Evolutionary conservation across 2,888 invertebrate genomes (phyloP).

Genomic region (Synanthedon vespiformis): DNA sequence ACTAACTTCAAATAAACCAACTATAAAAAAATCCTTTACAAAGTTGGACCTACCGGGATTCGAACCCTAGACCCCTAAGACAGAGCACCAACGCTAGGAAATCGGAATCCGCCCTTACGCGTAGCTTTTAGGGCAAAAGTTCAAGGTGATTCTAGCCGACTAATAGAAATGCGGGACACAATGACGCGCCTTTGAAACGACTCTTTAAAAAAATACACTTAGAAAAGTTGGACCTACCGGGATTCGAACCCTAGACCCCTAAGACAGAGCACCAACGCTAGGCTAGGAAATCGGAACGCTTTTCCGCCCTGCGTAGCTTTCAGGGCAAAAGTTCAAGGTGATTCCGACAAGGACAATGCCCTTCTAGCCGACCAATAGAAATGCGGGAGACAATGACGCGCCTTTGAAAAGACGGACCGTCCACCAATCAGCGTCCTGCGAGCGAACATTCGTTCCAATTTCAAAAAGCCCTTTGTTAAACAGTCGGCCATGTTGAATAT

Average conservation of each 20-base stretch:
- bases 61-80: too few relatives aligned
- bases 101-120: slow-evolving; percentile 4
- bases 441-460: neutral
- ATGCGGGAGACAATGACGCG: slow-evolving; percentile 10
- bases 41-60: too few relatives aligned
- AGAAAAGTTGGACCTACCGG: too few relatives aligned
- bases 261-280: too few relatives aligned
- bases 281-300: neutral
- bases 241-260: too few relatives aligned
- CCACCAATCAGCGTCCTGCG: slow-evolving; percentile 17
- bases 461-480: too few relatives aligned
- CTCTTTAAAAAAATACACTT: too few relatives aligned
- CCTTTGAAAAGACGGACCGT: slow-evolving; percentile 8
- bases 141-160: slow-evolving; percentile 20
- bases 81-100: too few relatives aligned
- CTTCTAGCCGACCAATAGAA: slow-evolving; percentile 24
- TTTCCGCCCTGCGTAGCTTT: slow-evolving; percentile 9
- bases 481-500: too few relatives aligned
- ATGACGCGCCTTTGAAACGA: slow-evolving; percentile 9
- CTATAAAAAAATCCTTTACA: too few relatives aligned
- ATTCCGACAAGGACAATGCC: slow-evolving; percentile 20
- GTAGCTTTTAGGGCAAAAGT: slow-evolving; percentile 17
- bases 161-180: slow-evolving; percentile 20
- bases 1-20: too few relatives aligned
- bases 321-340: slow-evolving; percentile 24